A percentile compares a stretch with the other conserved stretches of the same genome.
phyloP scores from a whole-genome alignment of 2,113 vertebrate genomes.

The Triplophysa siluroides region DNA sequence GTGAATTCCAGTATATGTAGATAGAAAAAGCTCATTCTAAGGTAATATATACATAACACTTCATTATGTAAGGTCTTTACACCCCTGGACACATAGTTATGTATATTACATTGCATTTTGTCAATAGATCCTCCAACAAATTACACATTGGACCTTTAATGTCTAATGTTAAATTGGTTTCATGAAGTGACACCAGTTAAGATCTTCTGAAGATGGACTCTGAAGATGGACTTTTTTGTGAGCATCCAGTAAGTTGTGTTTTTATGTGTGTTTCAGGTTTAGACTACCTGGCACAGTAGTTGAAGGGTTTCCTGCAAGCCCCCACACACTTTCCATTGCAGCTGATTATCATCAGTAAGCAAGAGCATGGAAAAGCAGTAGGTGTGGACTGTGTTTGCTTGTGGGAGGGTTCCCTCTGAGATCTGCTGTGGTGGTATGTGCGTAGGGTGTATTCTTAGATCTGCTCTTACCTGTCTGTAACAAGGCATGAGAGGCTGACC shows the following conservation, averaged over 20 bases:
- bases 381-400: constrained; percentile 49
- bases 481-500: neutral
- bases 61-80: too few species aligned
- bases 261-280: constrained; percentile 20
- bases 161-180: too few species aligned
- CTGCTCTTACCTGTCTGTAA: constrained; percentile 4
- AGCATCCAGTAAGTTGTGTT: neutral
- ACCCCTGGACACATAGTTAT: too few species aligned
- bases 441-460: constrained; percentile 19
- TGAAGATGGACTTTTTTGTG: neutral
- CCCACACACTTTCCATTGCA: constrained; percentile 57
- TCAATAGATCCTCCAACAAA: too few species aligned
- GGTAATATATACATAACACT: too few species aligned
- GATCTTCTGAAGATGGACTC: neutral
- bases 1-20: too few species aligned
- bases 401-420: constrained; percentile 77
- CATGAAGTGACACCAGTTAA: too few species aligned
- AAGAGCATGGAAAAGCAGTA: constrained; percentile 56
- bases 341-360: constrained; percentile 54
- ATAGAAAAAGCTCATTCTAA: too few species aligned
- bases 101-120: too few species aligned
- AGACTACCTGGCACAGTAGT: constrained; percentile 41
- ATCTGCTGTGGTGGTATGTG: constrained; percentile 58
- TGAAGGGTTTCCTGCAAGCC: constrained; percentile 55
- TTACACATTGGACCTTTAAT: too few species aligned